Conservation (phyloP, 2,113 vertebrate genomes). For the Pygathrix nemaeus region DNA sequence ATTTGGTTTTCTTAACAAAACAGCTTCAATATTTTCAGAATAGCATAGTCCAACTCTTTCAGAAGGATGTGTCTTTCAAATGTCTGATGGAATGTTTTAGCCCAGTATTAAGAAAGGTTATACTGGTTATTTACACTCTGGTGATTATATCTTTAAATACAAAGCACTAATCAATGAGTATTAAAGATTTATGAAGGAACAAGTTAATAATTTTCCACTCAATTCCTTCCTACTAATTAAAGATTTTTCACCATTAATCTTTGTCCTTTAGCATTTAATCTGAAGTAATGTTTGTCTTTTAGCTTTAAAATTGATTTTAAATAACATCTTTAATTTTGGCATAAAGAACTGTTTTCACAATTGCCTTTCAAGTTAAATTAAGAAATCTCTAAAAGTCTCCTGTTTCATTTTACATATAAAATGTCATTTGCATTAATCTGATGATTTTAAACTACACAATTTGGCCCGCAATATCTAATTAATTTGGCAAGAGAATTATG, state of each 20-base stretch:
- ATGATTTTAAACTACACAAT: conserved; percentile 64
- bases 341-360: conserved; percentile 60
- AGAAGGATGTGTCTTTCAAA: conserved; percentile 40
- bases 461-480: conserved; percentile 67
- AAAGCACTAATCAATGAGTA: conserved; percentile 77
- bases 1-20: neutral
- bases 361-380: conserved; percentile 75
- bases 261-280: conserved; percentile 68
- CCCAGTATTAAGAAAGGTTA: conserved; percentile 58
- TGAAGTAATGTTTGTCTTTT: conserved; percentile 74
- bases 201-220: conserved; percentile 80
- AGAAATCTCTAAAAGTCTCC: conserved; percentile 50
- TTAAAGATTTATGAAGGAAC: conserved; percentile 77
- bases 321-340: conserved; percentile 70
- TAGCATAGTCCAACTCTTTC: neutral
- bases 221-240: conserved; percentile 79
- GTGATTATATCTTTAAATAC: conserved; percentile 69
- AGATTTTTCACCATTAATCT: conserved; percentile 71
- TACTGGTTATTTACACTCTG: conserved; percentile 65
- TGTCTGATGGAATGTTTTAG: conserved; percentile 38
- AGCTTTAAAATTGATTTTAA: conserved; percentile 74
- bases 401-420: conserved; percentile 68
- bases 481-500: conserved; percentile 77
- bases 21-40: neutral
- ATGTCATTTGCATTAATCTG: conserved; percentile 70